These are phyloP conservation scores for Synergus laeviventris DNA, from an alignment of 2,888 invertebrate genomes.

Conservation along the genomic window DNA sequence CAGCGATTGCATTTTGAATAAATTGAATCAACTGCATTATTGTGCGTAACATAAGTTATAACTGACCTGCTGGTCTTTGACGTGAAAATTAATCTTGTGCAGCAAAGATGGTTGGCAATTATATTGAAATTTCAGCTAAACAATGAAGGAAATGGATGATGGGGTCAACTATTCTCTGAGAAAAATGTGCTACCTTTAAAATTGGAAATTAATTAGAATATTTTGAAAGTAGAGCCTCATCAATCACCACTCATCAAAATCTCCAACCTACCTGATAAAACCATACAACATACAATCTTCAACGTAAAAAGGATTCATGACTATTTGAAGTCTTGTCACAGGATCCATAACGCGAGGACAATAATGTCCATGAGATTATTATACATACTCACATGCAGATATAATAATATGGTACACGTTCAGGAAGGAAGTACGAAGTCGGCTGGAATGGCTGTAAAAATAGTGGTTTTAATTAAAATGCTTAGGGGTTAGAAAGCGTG, in stretches of 20 bases:
- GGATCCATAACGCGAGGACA: neutral
- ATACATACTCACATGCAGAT: neutral
- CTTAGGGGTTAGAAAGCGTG: constrained; percentile 75
- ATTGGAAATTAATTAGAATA: neutral
- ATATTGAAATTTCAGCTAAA: no score
- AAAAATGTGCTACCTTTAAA: neutral
- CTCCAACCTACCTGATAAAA: neutral
- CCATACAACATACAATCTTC: neutral
- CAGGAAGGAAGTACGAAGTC: constrained; percentile 43
- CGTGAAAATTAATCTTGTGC: neutral
- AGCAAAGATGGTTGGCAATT: neutral
- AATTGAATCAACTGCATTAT: constrained; percentile 1
- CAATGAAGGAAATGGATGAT: no score
- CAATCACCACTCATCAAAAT: neutral
- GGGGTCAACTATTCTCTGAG: no score
- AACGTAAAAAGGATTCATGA: neutral
- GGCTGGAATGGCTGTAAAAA: constrained; percentile 60
- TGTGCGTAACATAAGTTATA: neutral
- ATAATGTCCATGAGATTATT: constrained; percentile 19
- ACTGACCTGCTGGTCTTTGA: neutral
- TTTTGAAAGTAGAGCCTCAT: neutral
- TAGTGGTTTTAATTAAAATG: constrained; percentile 74
- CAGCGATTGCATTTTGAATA: constrained; percentile 6
- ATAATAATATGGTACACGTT: constrained; percentile 4
- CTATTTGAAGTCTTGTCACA: neutral